Conservation (phyloP, 2,113 vertebrate species). For the Cyanoramphus novaezelandiae region DNA sequence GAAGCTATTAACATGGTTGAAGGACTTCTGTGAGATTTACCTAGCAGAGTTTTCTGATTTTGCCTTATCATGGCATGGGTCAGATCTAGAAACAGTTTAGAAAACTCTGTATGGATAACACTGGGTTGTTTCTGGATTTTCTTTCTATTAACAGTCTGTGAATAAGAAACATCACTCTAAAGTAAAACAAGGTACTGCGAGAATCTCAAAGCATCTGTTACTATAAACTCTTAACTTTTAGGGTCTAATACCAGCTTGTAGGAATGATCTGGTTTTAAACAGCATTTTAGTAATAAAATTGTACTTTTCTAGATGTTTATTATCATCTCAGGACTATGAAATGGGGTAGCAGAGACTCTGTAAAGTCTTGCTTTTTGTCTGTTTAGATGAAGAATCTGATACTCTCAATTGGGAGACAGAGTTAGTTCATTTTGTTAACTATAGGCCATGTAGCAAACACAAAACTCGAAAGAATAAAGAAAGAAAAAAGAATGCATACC, state of each 20-base stretch:
- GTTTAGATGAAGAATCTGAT: neutral
- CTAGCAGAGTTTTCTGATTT: neutral
- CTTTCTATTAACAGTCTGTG: neutral
- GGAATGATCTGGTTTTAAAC: neutral
- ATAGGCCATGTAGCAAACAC: neutral
- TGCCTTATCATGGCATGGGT: neutral
- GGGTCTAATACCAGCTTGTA: neutral
- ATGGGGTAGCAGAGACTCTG: neutral
- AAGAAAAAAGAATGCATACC: neutral
- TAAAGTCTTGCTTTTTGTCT: fast-evolving
- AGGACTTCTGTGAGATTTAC: neutral
- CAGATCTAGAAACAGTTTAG: neutral
- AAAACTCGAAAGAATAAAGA: neutral
- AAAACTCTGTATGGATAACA: neutral
- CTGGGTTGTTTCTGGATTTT: neutral
- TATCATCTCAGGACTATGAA: neutral
- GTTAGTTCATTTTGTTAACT: neutral
- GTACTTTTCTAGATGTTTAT: neutral
- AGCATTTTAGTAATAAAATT: neutral
- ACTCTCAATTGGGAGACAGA: neutral
- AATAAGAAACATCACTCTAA: neutral
- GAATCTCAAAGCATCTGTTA: neutral
- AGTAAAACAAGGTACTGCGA: neutral
- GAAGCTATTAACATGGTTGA: neutral
- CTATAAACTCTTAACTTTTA: neutral